phyloP scores from a whole-genome alignment of 2,888 invertebrate genomes.

The Coleophora flavipennella region DNA sequence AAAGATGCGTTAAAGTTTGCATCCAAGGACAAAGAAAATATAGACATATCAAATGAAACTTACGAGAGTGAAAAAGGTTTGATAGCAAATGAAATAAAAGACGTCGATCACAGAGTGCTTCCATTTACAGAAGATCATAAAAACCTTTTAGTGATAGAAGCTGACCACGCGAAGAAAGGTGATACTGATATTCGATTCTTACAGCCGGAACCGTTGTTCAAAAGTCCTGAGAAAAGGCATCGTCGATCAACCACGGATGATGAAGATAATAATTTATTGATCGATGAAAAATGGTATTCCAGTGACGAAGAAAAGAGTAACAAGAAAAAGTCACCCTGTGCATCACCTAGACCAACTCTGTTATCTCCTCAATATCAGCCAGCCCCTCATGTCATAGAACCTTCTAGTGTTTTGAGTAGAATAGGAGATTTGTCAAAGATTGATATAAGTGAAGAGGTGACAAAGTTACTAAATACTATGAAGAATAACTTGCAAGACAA shows the following conservation, averaged over 20 bases:
- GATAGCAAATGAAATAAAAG: constrained; percentile 45
- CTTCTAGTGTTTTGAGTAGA: constrained; percentile 71
- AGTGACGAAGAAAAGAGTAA: constrained; percentile 80
- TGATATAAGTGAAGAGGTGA: constrained; percentile 81
- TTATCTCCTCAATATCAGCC: constrained; percentile 33
- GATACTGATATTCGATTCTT: constrained; percentile 65
- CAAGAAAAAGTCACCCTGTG: constrained; percentile 49
- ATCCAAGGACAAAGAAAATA: constrained; percentile 61
- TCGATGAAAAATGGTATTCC: constrained; percentile 83
- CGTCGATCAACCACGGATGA: constrained; percentile 69
- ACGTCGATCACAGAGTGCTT: constrained; percentile 64
- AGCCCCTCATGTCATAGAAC: constrained; percentile 69
- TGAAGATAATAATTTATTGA: constrained; percentile 71
- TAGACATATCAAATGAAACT: constrained; percentile 52
- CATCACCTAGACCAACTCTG: constrained; percentile 41
- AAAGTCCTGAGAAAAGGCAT: constrained; percentile 56
- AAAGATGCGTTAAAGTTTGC: constrained; percentile 69
- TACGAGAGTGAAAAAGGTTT: constrained; percentile 41
- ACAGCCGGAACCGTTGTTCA: constrained; percentile 59
- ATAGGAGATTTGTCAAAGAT: constrained; percentile 81
- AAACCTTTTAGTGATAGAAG: constrained; percentile 27
- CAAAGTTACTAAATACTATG: constrained; percentile 77
- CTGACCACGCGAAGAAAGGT: constrained; percentile 31
- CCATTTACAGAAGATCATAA: constrained; percentile 50
- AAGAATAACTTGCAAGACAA: constrained; percentile 59